These are phyloP conservation scores for Neoscelio sp. DNA, from an alignment of 2,888 invertebrate species.

Conservation along the genomic window DNA sequence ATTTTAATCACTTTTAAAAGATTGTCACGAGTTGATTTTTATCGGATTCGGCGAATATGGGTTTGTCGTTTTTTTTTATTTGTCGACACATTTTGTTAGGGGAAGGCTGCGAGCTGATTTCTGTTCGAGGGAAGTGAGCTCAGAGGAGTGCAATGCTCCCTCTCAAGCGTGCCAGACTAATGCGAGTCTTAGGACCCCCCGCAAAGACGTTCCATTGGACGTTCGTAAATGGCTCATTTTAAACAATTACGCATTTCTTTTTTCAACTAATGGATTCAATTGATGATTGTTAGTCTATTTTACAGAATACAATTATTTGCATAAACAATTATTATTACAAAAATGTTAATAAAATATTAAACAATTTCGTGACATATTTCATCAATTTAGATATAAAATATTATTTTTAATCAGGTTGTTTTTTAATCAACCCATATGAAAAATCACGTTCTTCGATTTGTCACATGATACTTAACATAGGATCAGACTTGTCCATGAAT, in stretches of 20 bases:
- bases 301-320: too few relatives aligned
- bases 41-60: conserved; percentile 47
- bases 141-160: conserved; percentile 51
- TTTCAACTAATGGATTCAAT: conserved; percentile 39
- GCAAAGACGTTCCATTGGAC: conserved; percentile 40
- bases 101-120: conserved; percentile 36
- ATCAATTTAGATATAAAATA: too few relatives aligned
- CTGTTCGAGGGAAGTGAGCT: conserved; percentile 38
- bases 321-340: too few relatives aligned
- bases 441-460: too few relatives aligned
- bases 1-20: conserved; percentile 3
- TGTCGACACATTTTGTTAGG: conserved; percentile 44
- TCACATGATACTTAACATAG: too few relatives aligned
- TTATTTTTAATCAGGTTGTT: too few relatives aligned
- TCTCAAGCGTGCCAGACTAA: conserved; percentile 60
- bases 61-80: conserved; percentile 29
- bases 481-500: too few relatives aligned
- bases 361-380: too few relatives aligned
- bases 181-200: conserved; percentile 62
- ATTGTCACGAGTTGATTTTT: conserved; percentile 50
- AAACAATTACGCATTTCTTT: conserved; percentile 28
- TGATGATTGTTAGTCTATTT: conserved; percentile 1
- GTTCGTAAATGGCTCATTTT: conserved; percentile 40
- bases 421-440: too few relatives aligned
- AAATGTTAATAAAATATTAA: too few relatives aligned